A percentile compares a stretch with the other conserved stretches of the same genome.
Conservation (phyloP, 1,140 invertebrate genomes). For the Babylonia areolata region DNA sequence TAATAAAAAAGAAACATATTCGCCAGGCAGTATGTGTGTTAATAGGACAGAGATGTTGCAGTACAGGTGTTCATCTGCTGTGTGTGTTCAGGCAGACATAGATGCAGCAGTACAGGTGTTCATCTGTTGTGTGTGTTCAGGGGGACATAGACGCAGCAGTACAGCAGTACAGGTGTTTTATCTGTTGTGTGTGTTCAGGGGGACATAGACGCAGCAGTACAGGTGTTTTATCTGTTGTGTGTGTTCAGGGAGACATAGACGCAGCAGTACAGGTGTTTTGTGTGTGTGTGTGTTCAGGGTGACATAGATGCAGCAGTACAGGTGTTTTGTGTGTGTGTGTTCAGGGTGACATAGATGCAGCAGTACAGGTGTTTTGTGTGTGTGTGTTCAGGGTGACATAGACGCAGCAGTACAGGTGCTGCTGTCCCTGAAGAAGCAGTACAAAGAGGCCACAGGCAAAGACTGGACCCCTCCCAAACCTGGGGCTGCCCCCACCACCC, state of each 20-base stretch:
- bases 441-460: constrained; percentile 83
- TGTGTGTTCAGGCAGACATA: not conserved
- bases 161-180: too few relatives aligned
- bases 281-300: too few relatives aligned
- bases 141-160: constrained; percentile 13
- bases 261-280: too few relatives aligned
- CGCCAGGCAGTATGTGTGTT: too few relatives aligned
- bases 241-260: too few relatives aligned
- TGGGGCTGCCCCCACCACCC: constrained; percentile 23
- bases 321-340: too few relatives aligned
- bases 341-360: too few relatives aligned
- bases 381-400: constrained; percentile 74
- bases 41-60: not conserved
- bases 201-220: constrained; percentile 14
- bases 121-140: not conserved
- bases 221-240: too few relatives aligned
- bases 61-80: constrained; percentile 9
- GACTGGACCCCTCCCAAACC: constrained; percentile 72
- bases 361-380: too few relatives aligned
- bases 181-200: not conserved
- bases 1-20: too few relatives aligned
- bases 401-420: constrained; percentile 86
- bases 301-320: too few relatives aligned
- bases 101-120: constrained; percentile 5
- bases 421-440: constrained; percentile 86